Conservation (phyloP, 2,888 invertebrate genomes). For the Torymus tubicola region DNA sequence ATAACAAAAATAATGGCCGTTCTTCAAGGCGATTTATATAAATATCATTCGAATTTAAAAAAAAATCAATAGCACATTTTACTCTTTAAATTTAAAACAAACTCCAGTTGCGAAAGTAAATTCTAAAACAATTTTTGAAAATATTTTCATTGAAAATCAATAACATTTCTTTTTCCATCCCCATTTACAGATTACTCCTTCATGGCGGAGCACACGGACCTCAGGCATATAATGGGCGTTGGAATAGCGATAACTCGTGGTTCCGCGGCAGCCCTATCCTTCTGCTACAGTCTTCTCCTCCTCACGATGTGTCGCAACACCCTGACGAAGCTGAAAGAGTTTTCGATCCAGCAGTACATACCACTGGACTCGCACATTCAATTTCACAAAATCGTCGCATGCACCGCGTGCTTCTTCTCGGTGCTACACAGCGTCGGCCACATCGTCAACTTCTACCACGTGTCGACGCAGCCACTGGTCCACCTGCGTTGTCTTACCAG, state of each 20-base stretch:
- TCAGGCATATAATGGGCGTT: slow-evolving; percentile 97
- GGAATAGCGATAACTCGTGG: slow-evolving; percentile 97
- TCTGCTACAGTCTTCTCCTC: slow-evolving; percentile 93
- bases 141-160: slow-evolving; percentile 1
- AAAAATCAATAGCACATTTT: no score
- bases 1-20: no score
- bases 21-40: no score
- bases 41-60: no score
- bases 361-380: slow-evolving; percentile 96
- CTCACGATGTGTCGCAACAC: slow-evolving; percentile 96
- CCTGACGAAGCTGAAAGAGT: slow-evolving; percentile 94
- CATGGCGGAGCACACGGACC: slow-evolving; percentile 96
- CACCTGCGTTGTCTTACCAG: slow-evolving; percentile 94
- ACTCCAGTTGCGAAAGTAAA: no score
- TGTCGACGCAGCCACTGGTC: slow-evolving; percentile 95
- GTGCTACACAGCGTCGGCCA: slow-evolving; percentile 95
- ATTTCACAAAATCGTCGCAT: slow-evolving; percentile 97
- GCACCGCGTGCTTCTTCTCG: slow-evolving; percentile 95
- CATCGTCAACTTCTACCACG: slow-evolving; percentile 97
- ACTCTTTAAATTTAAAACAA: no score
- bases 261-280: slow-evolving; percentile 94
- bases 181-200: slow-evolving; percentile 89
- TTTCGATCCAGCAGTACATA: slow-evolving; percentile 94
- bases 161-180: neutral
- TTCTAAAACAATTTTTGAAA: neutral